A percentile compares a stretch with the other conserved stretches of the same genome.
Conservation (phyloP, 2,888 invertebrate species). For the Heliconius aoede region DNA sequence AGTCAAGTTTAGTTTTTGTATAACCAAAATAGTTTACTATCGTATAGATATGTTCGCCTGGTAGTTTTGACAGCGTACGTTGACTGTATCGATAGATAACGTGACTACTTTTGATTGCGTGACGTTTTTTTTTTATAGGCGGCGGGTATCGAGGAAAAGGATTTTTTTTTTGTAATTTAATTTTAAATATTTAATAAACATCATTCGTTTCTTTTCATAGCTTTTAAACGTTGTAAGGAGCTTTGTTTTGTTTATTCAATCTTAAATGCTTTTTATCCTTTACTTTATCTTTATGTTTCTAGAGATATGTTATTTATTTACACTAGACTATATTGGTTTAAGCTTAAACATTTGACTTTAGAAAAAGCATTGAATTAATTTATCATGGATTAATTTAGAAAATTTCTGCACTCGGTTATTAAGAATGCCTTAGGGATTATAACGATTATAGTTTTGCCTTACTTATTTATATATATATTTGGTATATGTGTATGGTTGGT, state of each 20-base stretch:
- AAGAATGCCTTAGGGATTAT: too few relatives aligned
- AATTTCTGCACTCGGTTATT: too few relatives aligned
- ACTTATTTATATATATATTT: too few relatives aligned
- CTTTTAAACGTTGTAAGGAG: constrained; percentile 14
- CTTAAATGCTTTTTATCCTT: neutral
- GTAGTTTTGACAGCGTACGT: constrained; percentile 80
- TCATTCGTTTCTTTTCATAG: constrained; percentile 6
- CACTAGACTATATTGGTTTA: too few relatives aligned
- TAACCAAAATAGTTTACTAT: constrained; percentile 79
- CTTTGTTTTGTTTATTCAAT: constrained; percentile 17
- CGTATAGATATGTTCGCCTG: constrained; percentile 73
- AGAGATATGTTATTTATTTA: too few relatives aligned
- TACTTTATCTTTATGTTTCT: neutral
- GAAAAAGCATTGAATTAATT: too few relatives aligned
- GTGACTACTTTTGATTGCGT: constrained; percentile 60
- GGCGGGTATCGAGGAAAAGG: constrained; percentile 47
- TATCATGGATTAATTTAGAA: too few relatives aligned
- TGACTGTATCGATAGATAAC: constrained; percentile 78
- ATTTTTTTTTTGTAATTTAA: neutral
- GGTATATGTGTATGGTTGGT: too few relatives aligned
- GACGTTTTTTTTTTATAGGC: constrained; percentile 46
- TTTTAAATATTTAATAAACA: neutral
- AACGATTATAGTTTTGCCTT: too few relatives aligned
- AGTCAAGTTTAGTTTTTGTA: constrained; percentile 80
- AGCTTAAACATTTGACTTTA: too few relatives aligned